These are phyloP conservation scores for Scaptomyza caliginosa DNA, from an alignment of 2,888 invertebrate genomes.

Conservation along the genomic window DNA sequence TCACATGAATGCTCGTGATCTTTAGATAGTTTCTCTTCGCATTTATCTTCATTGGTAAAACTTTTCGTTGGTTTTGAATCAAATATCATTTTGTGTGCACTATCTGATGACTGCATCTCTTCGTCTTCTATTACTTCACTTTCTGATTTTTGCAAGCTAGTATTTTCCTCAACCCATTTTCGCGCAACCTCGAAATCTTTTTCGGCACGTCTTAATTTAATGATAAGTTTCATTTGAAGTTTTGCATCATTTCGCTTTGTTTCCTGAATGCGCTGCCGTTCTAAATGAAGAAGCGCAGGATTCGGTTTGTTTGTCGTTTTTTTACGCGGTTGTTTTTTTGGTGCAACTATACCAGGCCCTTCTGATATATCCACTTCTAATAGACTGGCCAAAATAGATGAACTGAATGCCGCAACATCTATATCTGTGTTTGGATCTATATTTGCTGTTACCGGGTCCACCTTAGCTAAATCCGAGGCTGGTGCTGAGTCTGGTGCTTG, in stretches of 20 bases:
- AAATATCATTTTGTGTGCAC: neutral
- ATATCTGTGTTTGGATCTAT: conserved; percentile 36
- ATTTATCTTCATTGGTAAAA: neutral
- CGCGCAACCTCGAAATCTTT: conserved; percentile 76
- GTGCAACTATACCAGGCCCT: conserved; percentile 37
- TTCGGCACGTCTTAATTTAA: conserved; percentile 77
- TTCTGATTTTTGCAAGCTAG: neutral
- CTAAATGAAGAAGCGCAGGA: conserved; percentile 82
- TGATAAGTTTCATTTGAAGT: conserved; percentile 77
- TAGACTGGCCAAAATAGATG: conserved; percentile 81
- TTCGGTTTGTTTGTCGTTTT: conserved; percentile 83
- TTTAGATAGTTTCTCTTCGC: neutral
- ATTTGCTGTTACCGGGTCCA: neutral
- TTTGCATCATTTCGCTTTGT: conserved; percentile 80
- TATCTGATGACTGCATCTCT: neutral
- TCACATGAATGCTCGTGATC: neutral
- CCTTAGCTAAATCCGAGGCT: neutral
- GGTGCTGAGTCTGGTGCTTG: neutral
- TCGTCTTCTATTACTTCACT: neutral
- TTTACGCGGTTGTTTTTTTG: conserved; percentile 82
- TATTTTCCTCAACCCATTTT: conserved; percentile 57
- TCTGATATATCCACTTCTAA: conserved; percentile 82
- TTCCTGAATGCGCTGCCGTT: conserved; percentile 80
- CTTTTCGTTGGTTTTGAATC: neutral
- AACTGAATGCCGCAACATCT: conserved; percentile 66